These are phyloP conservation scores for Sebastes vulpes DNA, from an alignment of 2,797 vertebrate species.

Conservation along the genomic window DNA sequence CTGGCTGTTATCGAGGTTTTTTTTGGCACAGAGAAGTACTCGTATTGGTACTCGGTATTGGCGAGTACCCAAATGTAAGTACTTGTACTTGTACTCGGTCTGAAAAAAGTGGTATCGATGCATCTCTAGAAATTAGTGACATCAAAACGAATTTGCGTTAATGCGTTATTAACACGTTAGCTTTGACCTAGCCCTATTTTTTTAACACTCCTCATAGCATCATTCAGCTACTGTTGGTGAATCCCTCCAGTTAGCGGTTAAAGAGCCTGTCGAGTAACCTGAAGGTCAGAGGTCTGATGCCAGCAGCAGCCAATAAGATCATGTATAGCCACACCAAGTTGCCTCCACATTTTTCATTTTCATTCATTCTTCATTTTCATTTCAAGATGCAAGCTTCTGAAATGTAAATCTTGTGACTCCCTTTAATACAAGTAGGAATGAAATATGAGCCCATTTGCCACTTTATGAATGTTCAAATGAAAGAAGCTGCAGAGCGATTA, in stretches of 20 bases:
- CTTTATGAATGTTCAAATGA: constrained; percentile 16
- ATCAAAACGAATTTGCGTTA: too few relatives aligned
- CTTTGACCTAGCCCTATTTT: constrained; percentile 2
- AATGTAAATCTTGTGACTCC: neutral
- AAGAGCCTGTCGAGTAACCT: neutral
- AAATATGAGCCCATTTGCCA: neutral
- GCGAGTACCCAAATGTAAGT: too few relatives aligned
- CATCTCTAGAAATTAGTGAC: too few relatives aligned
- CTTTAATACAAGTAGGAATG: neutral
- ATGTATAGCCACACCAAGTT: neutral
- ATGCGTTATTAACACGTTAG: too few relatives aligned
- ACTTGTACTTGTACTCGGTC: too few relatives aligned
- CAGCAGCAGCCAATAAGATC: neutral
- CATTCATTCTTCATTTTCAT: neutral
- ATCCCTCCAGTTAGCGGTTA: neutral
- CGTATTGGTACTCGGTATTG: too few relatives aligned
- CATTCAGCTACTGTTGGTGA: constrained; percentile 24
- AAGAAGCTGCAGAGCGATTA: neutral
- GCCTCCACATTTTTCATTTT: neutral
- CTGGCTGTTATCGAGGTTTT: too few relatives aligned
- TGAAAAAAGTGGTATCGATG: too few relatives aligned
- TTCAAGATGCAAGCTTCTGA: neutral
- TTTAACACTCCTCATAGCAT: constrained; percentile 15
- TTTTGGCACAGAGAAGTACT: too few relatives aligned
- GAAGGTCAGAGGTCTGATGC: neutral